Evolutionary conservation across 2,888 invertebrate species (phyloP).

Genomic region (Cheilosia vulpina): DNA sequence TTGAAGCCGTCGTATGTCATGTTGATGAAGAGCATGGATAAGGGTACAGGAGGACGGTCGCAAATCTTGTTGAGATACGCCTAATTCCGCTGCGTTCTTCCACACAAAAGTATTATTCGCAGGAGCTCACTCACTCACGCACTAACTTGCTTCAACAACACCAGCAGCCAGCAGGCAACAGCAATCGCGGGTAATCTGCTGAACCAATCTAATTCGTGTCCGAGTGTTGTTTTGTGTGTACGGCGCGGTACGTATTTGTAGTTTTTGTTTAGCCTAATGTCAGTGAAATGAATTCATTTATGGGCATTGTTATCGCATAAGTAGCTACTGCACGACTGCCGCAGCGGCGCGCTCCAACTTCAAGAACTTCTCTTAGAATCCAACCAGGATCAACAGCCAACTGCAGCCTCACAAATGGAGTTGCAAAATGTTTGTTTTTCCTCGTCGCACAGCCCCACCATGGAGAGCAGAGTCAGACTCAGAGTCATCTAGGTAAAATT

Average conservation of each 20-base stretch:
- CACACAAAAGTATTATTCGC: background rate
- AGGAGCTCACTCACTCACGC: constrained; percentile 30
- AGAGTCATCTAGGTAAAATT: constrained; percentile 59
- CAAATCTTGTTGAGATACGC: constrained; percentile 70
- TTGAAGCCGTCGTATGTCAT: constrained; percentile 64
- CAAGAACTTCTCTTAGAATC: constrained; percentile 62
- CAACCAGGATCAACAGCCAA: constrained; percentile 15
- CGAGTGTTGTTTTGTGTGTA: constrained; percentile 62
- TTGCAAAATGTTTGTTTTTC: constrained; percentile 65
- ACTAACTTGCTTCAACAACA: constrained; percentile 30
- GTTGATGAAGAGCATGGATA: constrained; percentile 73
- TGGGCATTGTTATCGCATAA: constrained; percentile 75
- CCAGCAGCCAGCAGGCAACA: background rate
- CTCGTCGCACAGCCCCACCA: constrained; percentile 2
- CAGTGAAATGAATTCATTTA: constrained; percentile 75
- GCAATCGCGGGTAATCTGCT: constrained; percentile 60
- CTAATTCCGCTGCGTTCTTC: constrained; percentile 69
- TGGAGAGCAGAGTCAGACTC: constrained; percentile 7
- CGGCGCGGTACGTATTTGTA: constrained; percentile 55
- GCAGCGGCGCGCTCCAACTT: constrained; percentile 29
- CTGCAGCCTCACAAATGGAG: constrained; percentile 68
- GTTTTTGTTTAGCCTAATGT: constrained; percentile 74
- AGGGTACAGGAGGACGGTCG: constrained; percentile 24
- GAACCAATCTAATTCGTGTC: constrained; percentile 74
- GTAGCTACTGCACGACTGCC: constrained; percentile 71